Evolutionary conservation across 2,113 vertebrate species (phyloP).

Genomic region (Saguinus imperator): DNA sequence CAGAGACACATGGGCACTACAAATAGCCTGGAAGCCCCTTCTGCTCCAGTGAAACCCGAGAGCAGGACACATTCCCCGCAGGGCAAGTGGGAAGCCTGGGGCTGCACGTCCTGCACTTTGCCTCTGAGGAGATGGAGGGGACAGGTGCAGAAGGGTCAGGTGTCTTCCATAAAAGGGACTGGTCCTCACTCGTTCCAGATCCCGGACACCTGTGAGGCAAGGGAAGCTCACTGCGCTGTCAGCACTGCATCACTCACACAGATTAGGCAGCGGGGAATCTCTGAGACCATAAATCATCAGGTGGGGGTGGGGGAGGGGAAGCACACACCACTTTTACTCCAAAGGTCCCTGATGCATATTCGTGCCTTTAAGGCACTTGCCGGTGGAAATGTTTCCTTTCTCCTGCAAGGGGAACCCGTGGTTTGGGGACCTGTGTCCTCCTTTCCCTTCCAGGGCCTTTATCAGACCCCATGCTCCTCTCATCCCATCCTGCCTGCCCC

Average conservation of each 20-base stretch:
- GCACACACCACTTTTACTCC: background rate
- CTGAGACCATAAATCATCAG: background rate
- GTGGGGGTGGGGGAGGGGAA: background rate
- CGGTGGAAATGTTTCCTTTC: background rate
- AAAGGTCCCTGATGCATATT: background rate
- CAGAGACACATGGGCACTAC: conserved; percentile 70
- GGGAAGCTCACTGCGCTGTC: conserved; percentile 3
- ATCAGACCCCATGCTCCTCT: background rate
- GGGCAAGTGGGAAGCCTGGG: conserved; percentile 40
- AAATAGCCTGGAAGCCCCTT: conserved; percentile 75
- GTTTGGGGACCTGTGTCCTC: background rate
- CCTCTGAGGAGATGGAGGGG: background rate
- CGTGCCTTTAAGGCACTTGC: background rate
- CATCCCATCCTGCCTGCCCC: background rate
- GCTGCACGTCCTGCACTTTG: background rate
- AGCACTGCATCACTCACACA: conserved; percentile 4
- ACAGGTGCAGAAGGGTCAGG: background rate
- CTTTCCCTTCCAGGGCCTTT: background rate
- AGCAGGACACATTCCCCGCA: conserved; percentile 54
- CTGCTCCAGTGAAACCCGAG: conserved; percentile 57
- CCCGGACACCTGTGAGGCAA: conserved; percentile 40
- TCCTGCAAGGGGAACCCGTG: background rate
- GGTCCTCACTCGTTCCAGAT: background rate
- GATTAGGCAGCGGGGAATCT: conserved; percentile 31
- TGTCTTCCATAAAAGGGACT: background rate